Evolutionary conservation across 2,113 vertebrate species (phyloP).

Genomic region (Rhynchomys soricoides): DNA sequence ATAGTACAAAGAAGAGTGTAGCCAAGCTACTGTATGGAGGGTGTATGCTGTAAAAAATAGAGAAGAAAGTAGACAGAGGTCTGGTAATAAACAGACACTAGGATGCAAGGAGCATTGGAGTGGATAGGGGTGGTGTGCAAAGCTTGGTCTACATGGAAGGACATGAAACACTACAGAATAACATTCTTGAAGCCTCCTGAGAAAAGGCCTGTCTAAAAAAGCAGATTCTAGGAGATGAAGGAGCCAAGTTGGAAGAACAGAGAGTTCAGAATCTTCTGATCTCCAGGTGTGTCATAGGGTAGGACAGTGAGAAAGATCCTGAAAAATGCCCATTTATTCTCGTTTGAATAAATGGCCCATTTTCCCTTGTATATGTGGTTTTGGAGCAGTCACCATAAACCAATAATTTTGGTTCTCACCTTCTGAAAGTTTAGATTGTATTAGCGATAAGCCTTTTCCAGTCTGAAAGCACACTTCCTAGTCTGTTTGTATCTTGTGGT

Average conservation of each 20-base stretch:
- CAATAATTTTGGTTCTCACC: neutral
- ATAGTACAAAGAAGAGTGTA: no score
- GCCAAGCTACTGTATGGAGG: neutral
- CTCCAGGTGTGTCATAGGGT: neutral
- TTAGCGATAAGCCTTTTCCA: neutral
- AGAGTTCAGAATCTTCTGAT: neutral
- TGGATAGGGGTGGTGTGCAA: neutral
- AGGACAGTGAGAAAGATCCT: neutral
- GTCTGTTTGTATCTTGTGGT: neutral
- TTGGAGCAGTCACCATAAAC: neutral
- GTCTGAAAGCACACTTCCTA: neutral
- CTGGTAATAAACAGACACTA: neutral
- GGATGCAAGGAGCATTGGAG: neutral
- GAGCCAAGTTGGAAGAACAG: neutral
- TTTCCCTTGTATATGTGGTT: neutral
- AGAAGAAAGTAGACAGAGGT: neutral
- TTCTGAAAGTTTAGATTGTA: neutral
- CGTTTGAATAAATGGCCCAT: neutral
- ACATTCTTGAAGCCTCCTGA: neutral
- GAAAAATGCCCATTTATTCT: neutral
- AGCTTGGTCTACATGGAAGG: neutral
- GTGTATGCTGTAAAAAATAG: neutral
- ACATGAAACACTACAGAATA: neutral
- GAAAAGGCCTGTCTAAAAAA: neutral
- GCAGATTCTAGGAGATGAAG: neutral